Evolutionary conservation across 1,140 invertebrate species (phyloP), one percentile per base, ranked within the genome.

Genomic region (Drosophila ananassae): DNA sequence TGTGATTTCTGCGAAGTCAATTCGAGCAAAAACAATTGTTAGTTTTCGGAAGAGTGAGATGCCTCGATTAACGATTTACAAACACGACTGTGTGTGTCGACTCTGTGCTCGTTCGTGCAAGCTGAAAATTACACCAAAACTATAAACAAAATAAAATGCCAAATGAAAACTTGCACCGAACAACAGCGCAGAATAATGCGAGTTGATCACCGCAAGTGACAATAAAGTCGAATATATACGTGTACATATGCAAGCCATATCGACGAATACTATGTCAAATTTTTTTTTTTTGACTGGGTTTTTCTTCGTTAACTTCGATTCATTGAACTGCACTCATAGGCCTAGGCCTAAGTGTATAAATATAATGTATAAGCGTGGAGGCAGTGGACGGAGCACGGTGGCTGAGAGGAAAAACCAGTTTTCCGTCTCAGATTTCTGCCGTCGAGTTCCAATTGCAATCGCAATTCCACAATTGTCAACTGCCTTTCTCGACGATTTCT

Each of bases 391-490:
- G 25, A 28, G 25, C 25, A 28, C 25, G 25, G 25, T 28, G 25
- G 25, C 53, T 24, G 60, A 25, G 59, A 59, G 24, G 22, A 13
- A 56, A 69, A 69, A 69, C 66, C 66, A 68, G 66, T 69, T 69
- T 69, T 56, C 63, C 50, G 41, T 67, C 48, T 44, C 60, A 66
- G 60, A 53, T 64, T 34, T 60, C 41, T 34, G 46, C 61, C 64
- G 39, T 44, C n/a, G 50, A 69, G 66, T 69, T 77, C 57, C 66
- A 62, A 80, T 84, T 80, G 63, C 57, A 66, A 71, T 77, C 80
- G 62, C 63, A 66, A 74, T 66, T 74, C 37, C 72, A 68, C 66
- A 69, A 69, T 69, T 69, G 63, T 69, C 63, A 69, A 67, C 58
- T 67, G 66, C 66, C 66, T 69, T 69, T 69, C 66, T 68, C 63